Evolutionary conservation across 2,888 invertebrate genomes (phyloP), one percentile per base, ranked within the genome.

Genomic region (Phoronis australis): DNA sequence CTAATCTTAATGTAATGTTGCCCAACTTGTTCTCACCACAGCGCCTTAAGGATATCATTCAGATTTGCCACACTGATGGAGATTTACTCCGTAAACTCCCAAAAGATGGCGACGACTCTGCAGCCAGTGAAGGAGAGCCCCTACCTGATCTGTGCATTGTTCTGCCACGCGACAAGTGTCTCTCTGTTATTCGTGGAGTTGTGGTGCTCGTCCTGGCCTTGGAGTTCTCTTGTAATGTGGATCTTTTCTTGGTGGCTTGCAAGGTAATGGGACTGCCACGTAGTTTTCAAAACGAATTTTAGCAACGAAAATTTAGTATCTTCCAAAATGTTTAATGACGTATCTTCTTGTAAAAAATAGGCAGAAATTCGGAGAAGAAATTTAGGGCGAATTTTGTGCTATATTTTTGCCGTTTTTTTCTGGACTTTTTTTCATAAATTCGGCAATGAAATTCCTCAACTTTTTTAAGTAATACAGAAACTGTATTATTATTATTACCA

Each of bases 161-260:
- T 24, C 49, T 76, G 26, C 78, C 80, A 4, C 80, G 83, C 49
- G 80, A 80, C 42, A 83, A 85, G 64, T 85, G 86, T 56, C 76
- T 87, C 49, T 83, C 83, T 31, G 88, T 91, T 12, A 86, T 88
- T 12, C 84, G 85, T 62, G 88, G 89, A 37, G 80, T 93, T 25
- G 83, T 90, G 45, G 82, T 85, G 26, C 81, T 92, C 56, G 81
- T 93, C 61, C 81, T 91, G 15, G 84, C 86, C 53, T 88, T 90
- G 82, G 88, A 90, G 73, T 87, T 86, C 69, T 85, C 88, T 23
- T 85, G 87, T 64, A 87, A 88, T 69, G 86, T 87, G 44, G 92
- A 93, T 75, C 85, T 89, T 75, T 86, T 92, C 76, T 80, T 92
- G 55, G 80, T 92, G 26, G 85, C 87, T 20, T 91, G 91, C 76